Base-by-base conservation (phyloP, 2,888 invertebrate genomes). In the Entomobrya multifasciata region DNA sequence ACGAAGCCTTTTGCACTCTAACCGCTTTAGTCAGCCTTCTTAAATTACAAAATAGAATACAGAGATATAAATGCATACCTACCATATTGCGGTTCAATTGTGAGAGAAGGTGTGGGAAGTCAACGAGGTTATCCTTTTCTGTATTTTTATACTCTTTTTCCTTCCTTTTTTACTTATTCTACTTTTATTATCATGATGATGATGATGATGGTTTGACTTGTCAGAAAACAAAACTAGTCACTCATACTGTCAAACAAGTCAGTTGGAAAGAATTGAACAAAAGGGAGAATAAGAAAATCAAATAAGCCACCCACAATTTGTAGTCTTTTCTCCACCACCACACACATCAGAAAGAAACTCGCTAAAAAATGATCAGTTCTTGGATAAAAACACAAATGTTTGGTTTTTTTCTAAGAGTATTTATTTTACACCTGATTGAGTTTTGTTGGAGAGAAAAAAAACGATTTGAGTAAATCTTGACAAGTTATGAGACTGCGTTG, bases 191-290 rank as follows among this genome's bases (percentile, higher is more conserved):
- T 62, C 65, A 65, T 79, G 62, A 65, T 65, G 47, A 65, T 62
- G 60, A 30, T 20, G 47, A 49, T 62, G 62, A 65, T 41, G 36
- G 52, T 60, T 84, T 67, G 27, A 78, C 78, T 78, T 85, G 85
- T 72, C 78, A 78, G 65, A 47, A 47, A 60, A 41, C 25, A 20
- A 76, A 49, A 44, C 20, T 20, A 78, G 52, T 85, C 85, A 85
- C 70, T 85, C 85, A 85, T 60, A 47, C 85, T 62, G 85, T 85
- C 85, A 85, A 49, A 65, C 52, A 70, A 80, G 55, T 57, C 70
- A 80, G 20, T 70, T 44, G 74, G 49, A 76, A 82, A 62, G 44
- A 72, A 27, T 20, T 25, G 44, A 41, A 70, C 44, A 55, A 57
- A 55, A 30, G n/a, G n/a, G 27, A 44, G 76, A 36, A 72, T 15